Percentiles rank a stretch among this genome's conserved stretches.
phyloP scores from a whole-genome alignment of 2,888 invertebrate species.

The Empis livida region DNA sequence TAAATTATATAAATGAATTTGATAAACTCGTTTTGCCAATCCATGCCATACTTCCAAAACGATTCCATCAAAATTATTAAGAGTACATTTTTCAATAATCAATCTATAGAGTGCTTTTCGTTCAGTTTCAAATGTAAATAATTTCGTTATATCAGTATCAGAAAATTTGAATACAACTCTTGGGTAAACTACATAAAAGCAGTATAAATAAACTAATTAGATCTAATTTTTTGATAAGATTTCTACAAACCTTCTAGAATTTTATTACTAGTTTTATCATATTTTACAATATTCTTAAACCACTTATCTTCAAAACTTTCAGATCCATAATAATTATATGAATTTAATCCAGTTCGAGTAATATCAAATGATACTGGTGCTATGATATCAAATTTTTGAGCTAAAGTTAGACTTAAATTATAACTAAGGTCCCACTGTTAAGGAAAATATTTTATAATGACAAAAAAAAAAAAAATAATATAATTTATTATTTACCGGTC shows the following conservation, averaged over 20 bases:
- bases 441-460: no score
- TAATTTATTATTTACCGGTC: constrained; percentile 51
- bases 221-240: constrained; percentile 5
- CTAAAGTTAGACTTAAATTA: constrained; percentile 81
- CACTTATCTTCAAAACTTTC: constrained; percentile 39
- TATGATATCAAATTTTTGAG: constrained; percentile 75
- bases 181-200: constrained; percentile 56
- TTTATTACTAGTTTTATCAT: constrained; percentile 17
- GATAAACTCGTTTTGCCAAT: constrained; percentile 51
- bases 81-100: constrained; percentile 55
- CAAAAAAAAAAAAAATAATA: no score
- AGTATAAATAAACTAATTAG: no score
- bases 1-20: constrained; percentile 44
- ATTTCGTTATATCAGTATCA: constrained; percentile 57
- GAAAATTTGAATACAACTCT: constrained; percentile 68
- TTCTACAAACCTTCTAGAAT: constrained; percentile 13
- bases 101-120: constrained; percentile 52
- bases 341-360: constrained; percentile 45
- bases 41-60: constrained; percentile 87
- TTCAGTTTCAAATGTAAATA: constrained; percentile 56
- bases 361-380: constrained; percentile 94
- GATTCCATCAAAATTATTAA: constrained; percentile 75
- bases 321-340: constrained; percentile 60
- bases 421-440: constrained; percentile 90
- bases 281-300: constrained; percentile 56